phyloP scores from a whole-genome alignment of 2,113 vertebrate genomes.

The Acrocephalus kingi region DNA sequence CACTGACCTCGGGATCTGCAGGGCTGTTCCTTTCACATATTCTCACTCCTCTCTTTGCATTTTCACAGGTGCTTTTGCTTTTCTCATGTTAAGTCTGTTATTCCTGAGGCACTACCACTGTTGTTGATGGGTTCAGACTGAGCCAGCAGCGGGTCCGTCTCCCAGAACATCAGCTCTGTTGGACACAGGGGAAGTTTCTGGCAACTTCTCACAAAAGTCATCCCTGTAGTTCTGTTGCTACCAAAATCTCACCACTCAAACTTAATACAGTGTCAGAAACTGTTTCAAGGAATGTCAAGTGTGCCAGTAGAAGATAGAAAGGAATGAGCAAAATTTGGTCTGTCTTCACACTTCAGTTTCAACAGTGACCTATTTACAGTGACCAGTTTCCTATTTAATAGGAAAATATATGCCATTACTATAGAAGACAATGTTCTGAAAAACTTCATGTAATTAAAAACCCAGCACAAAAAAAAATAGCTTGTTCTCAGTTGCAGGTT shows the following conservation, averaged over 20 bases:
- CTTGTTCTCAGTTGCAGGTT: neutral
- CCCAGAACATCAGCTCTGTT: fast-evolving
- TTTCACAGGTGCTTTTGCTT: neutral
- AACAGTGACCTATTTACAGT: neutral
- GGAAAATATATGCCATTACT: neutral
- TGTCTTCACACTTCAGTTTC: neutral
- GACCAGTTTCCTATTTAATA: neutral
- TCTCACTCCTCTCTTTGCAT: neutral
- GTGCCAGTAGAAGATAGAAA: neutral
- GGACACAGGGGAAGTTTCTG: neutral
- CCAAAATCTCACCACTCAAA: neutral
- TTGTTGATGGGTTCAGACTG: neutral
- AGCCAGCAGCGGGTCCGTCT: fast-evolving
- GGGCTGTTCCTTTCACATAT: neutral
- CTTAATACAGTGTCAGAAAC: neutral
- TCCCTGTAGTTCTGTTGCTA: neutral
- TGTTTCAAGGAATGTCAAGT: neutral
- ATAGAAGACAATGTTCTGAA: neutral
- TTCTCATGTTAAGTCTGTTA: neutral
- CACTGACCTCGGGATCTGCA: neutral
- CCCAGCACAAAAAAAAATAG: neutral
- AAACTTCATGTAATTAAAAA: neutral
- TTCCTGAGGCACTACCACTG: neutral
- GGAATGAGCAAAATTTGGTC: neutral
- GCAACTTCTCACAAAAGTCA: neutral